Evolutionary conservation across 2,888 invertebrate genomes (phyloP), one percentile per base, ranked within the genome.

Genomic region (Polydrusus cervinus): DNA sequence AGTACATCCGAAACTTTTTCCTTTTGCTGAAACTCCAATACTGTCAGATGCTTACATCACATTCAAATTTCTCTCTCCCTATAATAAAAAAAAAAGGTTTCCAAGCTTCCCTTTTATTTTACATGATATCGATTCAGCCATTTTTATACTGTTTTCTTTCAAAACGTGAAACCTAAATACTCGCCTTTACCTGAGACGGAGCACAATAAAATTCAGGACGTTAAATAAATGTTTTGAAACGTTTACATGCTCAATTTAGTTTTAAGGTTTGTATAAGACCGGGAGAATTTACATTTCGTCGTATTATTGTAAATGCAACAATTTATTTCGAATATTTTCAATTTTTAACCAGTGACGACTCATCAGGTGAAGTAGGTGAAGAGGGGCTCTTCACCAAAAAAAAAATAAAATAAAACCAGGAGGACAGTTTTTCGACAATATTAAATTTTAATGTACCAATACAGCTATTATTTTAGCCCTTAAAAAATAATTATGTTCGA

Each of bases 71-170:
- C 2, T 11, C 51, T 11, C 20, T 18, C 13, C 20, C 51, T 51
- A 25, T 16, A 51, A 14, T 9, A 51, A 14, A 14, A 51, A 25
- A n/a, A 25, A 18, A 30, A 51, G 18, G 5, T 53, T 9, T 53
- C 11, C 43, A 11, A n/a, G 25, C 25, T 53, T 30, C 20, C n/a
- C 25, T 7, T 53, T 30, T 30, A 6, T 30, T 53, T 53, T n/a
- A 30, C 53, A 53, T 30, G 25, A 1, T 25, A 25, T 53, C 20
- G 53, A 53, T 25, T n/a, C 13, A 11, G 13, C 5, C 53, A 20
- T 53, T 53, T 51, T 30, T 30, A 20, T 53, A 53, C 53, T 53
- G 30, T 53, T 53, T 53, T 30, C 53, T 53, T 51, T 53, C 30
- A 53, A 53, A 53, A 25, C 53, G 2, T n/a, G 53, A 53, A 51